Percentiles rank a stretch among this genome's conserved stretches.
Evolutionary conservation across 2,113 vertebrate species (phyloP).

Genomic region (Felis catus): F.catus_Fca126_mat1.0 CM031420.1:84670501-84671000

Average conservation of each 20-base stretch:
- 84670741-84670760: not conserved
- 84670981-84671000: conserved; percentile 44
- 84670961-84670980: conserved; percentile 31
- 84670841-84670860: not conserved
- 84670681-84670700: too few species aligned
- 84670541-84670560: not conserved
- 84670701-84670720: conserved; percentile 4
- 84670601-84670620: not conserved
- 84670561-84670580: not conserved
- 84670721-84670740: not conserved
- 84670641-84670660: not conserved
- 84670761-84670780: not conserved
- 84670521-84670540: not conserved
- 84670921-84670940: conserved; percentile 26
- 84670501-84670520: not conserved
- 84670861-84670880: conserved; percentile 32
- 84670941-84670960: conserved; percentile 34
- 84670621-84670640: not conserved
- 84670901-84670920: conserved; percentile 24
- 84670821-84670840: not conserved
- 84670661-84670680: not conserved
- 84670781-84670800: not conserved
- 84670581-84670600: not conserved
- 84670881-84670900: not conserved
- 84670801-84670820: not conserved